Conservation (phyloP, 2,888 invertebrate species). For the Sycophila texana region DNA sequence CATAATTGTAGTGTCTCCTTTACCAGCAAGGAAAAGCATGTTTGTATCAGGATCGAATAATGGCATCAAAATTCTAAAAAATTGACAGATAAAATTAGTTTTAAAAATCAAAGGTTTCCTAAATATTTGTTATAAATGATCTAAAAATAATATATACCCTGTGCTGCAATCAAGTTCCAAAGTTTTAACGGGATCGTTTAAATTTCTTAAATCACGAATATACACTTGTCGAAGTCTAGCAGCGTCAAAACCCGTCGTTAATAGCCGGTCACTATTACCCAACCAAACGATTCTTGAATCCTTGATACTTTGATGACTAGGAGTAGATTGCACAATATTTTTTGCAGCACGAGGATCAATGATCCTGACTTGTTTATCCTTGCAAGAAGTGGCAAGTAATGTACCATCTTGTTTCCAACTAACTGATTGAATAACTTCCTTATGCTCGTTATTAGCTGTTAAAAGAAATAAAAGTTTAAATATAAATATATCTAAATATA, state of each 20-base stretch:
- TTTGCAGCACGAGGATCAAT: slow-evolving; percentile 84
- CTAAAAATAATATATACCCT: slow-evolving; percentile 77
- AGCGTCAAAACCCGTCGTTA: slow-evolving; percentile 94
- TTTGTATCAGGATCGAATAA: slow-evolving; percentile 95
- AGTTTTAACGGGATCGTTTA: slow-evolving; percentile 86
- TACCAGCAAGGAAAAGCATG: slow-evolving; percentile 96
- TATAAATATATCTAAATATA: neutral
- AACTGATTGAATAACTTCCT: slow-evolving; percentile 91
- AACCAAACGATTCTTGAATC: slow-evolving; percentile 95
- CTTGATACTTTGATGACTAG: slow-evolving; percentile 93
- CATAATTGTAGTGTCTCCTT: slow-evolving; percentile 93
- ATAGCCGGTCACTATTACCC: slow-evolving; percentile 87
- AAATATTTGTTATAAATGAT: too few species aligned
- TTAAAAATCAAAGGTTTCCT: too few species aligned
- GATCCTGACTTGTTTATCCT: slow-evolving; percentile 92
- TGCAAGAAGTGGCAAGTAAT: slow-evolving; percentile 89
- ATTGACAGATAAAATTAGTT: slow-evolving; percentile 4
- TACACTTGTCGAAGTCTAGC: slow-evolving; percentile 91
- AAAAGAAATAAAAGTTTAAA: slow-evolving; percentile 3
- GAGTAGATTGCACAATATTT: slow-evolving; percentile 78
- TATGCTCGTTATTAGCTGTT: slow-evolving; percentile 84
- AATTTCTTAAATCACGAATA: slow-evolving; percentile 90
- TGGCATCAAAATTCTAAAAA: slow-evolving; percentile 87
- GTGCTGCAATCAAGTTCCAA: slow-evolving; percentile 90
- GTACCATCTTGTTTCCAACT: slow-evolving; percentile 94